Base-by-base conservation (phyloP, 2,888 invertebrate species). In the Lamproptera curius region DNA sequence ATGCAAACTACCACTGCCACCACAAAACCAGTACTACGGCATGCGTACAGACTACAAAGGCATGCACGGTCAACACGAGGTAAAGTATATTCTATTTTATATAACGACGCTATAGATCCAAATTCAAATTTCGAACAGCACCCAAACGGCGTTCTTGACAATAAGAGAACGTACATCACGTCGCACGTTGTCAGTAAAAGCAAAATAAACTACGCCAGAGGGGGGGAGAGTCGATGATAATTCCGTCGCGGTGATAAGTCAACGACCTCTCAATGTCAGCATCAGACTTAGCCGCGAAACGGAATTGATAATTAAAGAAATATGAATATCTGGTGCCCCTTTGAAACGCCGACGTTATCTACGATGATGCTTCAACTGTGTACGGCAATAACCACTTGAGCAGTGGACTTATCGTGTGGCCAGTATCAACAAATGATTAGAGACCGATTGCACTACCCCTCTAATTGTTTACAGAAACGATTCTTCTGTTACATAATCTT, bases 241-340 rank as follows among this genome's bases (percentile, higher is more conserved):
- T 59, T 62, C 53, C 58, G 71, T 64, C 66, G 62, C 56, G 42
- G 62, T 69, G 65, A 64, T 65, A 71, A 71, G 85, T 83, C 81
- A 81, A 80, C 63, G 77, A 84, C 72, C 85, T 76, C 70, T 85
- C 83, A 85, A 85, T 83, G 84, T 81, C 83, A 78, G 69, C 69
- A 55, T 64, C 70, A 70, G 65, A 70, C 69, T 70, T 10, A 58
- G 67, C 65, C 58, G 58, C 68, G 67, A 71, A 77, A 75, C 70
- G 63, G 57, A 65, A 59, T 67, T 62, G 64, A 67, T 65, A 67
- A 74, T 73, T 74, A 74, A 73, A 67, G 53, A 60, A 71, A 66
- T 58, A 61, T 64, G 47, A 63, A 63, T 63, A 66, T 68, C 61
- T 59, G 55, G 66, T 69, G 66, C 65, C 57, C 28, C 61, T 70